Conservation (phyloP, 2,888 invertebrate species). For the Sinotaia quadrata region DNA sequence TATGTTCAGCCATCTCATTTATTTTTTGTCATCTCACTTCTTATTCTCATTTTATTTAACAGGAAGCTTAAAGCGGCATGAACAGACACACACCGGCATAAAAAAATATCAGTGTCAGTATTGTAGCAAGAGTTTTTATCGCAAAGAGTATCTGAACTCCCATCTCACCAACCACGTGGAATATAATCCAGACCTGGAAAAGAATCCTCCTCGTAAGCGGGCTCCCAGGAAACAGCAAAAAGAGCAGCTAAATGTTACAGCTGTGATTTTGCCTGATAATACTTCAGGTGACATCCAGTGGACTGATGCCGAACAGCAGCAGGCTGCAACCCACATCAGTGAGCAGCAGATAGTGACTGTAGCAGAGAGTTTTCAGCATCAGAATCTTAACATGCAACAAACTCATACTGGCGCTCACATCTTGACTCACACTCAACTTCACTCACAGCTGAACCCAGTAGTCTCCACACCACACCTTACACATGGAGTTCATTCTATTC, state of each 20-base stretch:
- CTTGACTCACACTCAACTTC: conserved; percentile 7
- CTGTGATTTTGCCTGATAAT: conserved; percentile 9
- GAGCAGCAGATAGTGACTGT: conserved; percentile 1
- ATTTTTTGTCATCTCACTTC: no score
- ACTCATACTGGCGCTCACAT: conserved; percentile 2
- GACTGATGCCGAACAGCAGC: conserved; percentile 18
- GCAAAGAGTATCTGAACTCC: conserved; percentile 59
- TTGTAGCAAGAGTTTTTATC: conserved; percentile 53
- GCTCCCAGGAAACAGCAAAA: conserved; percentile 6
- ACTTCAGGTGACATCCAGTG: conserved; percentile 17
- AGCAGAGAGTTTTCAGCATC: conserved; percentile 12
- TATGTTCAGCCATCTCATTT: no score
- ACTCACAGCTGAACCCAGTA: no score
- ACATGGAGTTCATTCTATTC: conserved; percentile 3
- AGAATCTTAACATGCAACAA: neutral
- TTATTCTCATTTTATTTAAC: no score
- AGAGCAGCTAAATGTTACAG: neutral
- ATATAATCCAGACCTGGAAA: conserved; percentile 31
- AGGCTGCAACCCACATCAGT: neutral
- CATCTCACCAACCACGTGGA: conserved; percentile 50
- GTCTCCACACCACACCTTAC: conserved; percentile 19
- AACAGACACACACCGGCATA: conserved; percentile 55
- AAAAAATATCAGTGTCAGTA: conserved; percentile 53
- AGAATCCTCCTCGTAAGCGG: conserved; percentile 5
- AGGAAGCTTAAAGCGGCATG: conserved; percentile 60